A percentile compares a stretch with the other conserved stretches of the same genome.
Conservation (phyloP, 2,797 vertebrate species). For the Ctenopoma multispine region DNA sequence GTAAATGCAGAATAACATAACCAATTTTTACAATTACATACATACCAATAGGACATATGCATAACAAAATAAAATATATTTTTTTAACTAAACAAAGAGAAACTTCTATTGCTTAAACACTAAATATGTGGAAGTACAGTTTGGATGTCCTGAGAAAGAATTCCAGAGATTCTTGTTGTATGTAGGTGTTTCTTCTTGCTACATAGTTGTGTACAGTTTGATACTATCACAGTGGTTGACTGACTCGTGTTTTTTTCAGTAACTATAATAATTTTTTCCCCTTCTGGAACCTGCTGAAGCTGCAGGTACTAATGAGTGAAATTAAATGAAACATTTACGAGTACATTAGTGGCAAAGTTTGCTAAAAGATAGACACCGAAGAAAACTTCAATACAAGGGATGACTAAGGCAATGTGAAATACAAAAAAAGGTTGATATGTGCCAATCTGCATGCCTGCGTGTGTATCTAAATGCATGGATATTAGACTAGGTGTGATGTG, state of each 20-base stretch:
- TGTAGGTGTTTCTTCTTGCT: constrained; percentile 39
- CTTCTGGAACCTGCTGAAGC: constrained; percentile 6
- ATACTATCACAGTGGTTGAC: constrained; percentile 44
- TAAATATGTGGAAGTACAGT: not conserved
- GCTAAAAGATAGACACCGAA: not conserved
- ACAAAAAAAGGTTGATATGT: not conserved
- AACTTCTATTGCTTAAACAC: too few relatives aligned
- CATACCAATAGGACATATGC: too few relatives aligned
- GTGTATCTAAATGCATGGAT: constrained; percentile 26
- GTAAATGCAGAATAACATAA: too few relatives aligned
- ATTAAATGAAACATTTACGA: not conserved
- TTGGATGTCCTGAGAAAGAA: constrained; percentile 10
- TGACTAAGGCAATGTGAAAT: not conserved
- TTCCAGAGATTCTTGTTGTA: constrained; percentile 34
- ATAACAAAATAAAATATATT: not conserved
- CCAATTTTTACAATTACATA: too few relatives aligned
- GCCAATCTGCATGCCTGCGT: constrained; percentile 3
- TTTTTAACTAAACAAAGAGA: too few relatives aligned
- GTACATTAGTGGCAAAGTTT: not conserved
- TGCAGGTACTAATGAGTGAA: constrained; percentile 5
- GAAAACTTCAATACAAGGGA: not conserved
- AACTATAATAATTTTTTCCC: constrained; percentile 19
- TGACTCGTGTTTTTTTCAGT: constrained; percentile 38
- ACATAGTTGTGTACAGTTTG: constrained; percentile 43
- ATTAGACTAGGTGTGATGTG: constrained; percentile 53